Evolutionary conservation across 2,797 vertebrate species (phyloP).

Genomic region (Sphenopsis melanotis): DNA sequence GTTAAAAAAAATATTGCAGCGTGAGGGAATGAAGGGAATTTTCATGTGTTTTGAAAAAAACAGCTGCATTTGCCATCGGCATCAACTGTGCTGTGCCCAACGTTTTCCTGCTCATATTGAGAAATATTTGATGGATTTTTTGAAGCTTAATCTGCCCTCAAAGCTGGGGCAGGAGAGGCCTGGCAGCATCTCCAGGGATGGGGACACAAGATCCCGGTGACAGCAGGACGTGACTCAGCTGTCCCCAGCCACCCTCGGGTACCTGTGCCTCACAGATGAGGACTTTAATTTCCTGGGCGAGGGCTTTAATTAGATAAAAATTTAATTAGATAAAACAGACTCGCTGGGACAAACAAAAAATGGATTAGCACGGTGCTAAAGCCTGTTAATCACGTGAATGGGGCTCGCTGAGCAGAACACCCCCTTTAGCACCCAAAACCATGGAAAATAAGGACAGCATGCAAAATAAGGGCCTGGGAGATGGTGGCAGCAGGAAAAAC

Average conservation of each 20-base stretch:
- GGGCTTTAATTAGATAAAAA: background rate
- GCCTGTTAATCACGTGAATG: accelerated
- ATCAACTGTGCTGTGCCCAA: accelerated
- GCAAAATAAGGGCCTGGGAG: background rate
- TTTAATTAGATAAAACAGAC: background rate
- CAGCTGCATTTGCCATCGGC: background rate
- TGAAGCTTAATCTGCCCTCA: background rate
- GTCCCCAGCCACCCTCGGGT: accelerated
- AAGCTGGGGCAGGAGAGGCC: background rate
- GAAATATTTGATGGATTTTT: background rate
- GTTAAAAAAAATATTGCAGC: background rate
- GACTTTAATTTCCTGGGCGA: background rate
- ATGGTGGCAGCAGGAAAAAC: background rate
- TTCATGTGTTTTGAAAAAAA: background rate
- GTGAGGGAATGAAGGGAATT: background rate
- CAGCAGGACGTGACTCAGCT: background rate
- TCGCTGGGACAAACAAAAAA: background rate
- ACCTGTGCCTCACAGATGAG: background rate
- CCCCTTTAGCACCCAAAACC: background rate
- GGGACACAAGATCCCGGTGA: background rate
- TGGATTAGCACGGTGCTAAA: background rate
- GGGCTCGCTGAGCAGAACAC: background rate
- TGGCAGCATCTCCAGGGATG: background rate
- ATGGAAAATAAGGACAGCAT: accelerated
- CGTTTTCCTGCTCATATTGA: accelerated